phyloP scores from a whole-genome alignment of 2,888 invertebrate species.

The Dynastes grantii region DNA sequence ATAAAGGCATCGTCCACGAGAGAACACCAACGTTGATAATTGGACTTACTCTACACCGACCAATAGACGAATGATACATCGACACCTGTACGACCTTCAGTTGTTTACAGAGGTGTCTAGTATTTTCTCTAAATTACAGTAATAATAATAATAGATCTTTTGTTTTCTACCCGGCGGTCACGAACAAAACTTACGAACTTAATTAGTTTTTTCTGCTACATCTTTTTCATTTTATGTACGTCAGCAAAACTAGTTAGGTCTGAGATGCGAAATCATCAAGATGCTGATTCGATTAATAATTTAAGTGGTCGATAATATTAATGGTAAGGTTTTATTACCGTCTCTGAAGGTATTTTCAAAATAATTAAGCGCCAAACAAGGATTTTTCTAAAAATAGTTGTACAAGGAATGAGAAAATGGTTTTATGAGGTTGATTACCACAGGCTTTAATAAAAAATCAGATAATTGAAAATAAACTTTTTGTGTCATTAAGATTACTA shows the following conservation, averaged over 20 bases:
- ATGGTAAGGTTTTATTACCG: background rate
- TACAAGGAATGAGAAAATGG: too few relatives aligned
- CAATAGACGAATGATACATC: constrained; percentile 58
- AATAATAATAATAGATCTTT: constrained; percentile 48
- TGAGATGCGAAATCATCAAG: background rate
- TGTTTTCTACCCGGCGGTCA: constrained; percentile 26
- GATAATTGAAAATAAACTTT: too few relatives aligned
- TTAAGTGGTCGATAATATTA: constrained; percentile 28
- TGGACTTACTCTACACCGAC: constrained; percentile 41
- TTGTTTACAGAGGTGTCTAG: constrained; percentile 51
- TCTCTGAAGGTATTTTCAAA: too few relatives aligned
- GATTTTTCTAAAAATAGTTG: too few relatives aligned
- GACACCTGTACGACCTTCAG: constrained; percentile 60
- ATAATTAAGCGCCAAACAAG: too few relatives aligned
- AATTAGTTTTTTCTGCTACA: constrained; percentile 25
- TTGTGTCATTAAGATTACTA: too few relatives aligned
- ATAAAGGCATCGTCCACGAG: background rate
- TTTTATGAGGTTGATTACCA: too few relatives aligned
- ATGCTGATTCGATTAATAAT: constrained; percentile 11
- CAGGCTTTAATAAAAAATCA: too few relatives aligned
- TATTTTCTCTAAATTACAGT: constrained; percentile 49
- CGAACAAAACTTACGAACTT: constrained; percentile 34
- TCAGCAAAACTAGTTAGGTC: background rate
- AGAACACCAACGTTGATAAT: constrained; percentile 66
- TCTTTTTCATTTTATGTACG: background rate